Percentiles rank a stretch among this genome's conserved stretches.
Conservation (phyloP, 2,888 invertebrate genomes). For the Papilio demoleus region DNA sequence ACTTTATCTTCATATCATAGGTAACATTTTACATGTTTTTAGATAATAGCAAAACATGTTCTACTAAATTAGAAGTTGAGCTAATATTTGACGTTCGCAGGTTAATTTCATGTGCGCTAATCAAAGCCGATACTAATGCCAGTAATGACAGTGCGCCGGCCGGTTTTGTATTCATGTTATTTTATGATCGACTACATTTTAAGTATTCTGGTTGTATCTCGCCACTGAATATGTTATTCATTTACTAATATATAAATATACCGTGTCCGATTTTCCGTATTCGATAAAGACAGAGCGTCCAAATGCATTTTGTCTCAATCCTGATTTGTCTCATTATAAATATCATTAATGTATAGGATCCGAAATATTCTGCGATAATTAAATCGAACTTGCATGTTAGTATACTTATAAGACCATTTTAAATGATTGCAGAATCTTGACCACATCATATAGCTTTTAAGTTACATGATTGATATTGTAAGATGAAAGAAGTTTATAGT, state of each 20-base stretch:
- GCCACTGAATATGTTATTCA: neutral
- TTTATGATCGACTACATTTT: conserved; percentile 8
- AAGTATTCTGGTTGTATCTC: neutral
- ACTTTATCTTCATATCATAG: conserved; percentile 48
- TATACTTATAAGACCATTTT: neutral
- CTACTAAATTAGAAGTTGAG: conserved; percentile 16
- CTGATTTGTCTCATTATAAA: neutral
- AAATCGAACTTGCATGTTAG: neutral
- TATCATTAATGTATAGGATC: neutral
- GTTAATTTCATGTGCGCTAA: conserved; percentile 22
- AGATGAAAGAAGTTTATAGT: no score
- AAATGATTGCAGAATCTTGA: no score
- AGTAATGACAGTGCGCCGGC: conserved; percentile 6
- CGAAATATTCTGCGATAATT: neutral
- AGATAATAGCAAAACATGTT: conserved; percentile 23
- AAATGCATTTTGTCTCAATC: neutral
- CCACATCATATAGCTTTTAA: no score
- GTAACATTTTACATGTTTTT: conserved; percentile 15
- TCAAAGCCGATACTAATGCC: conserved; percentile 12
- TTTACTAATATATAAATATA: neutral
- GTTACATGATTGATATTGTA: no score
- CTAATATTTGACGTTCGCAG: neutral
- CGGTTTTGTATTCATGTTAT: conserved; percentile 1
- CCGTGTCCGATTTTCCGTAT: neutral
- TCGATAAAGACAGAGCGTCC: neutral